Conservation (phyloP, 2,113 vertebrate species). For the Hystrix brachyura region DNA sequence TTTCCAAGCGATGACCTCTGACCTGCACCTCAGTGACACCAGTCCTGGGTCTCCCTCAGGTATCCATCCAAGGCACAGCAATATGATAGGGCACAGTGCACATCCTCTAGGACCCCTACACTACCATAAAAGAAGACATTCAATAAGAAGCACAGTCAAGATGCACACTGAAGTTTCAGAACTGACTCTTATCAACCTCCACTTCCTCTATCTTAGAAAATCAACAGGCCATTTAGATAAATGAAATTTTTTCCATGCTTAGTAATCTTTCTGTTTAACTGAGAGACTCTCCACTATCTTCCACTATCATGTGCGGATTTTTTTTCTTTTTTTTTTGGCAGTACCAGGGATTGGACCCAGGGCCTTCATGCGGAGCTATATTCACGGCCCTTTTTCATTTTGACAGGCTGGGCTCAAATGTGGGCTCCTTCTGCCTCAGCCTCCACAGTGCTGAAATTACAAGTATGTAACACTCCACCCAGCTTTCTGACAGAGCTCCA, state of each 20-base stretch:
- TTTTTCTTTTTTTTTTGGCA: neutral
- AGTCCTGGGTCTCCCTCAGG: neutral
- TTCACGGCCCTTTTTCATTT: neutral
- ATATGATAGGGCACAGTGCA: neutral
- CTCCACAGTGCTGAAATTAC: neutral
- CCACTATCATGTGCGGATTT: neutral
- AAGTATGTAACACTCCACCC: neutral
- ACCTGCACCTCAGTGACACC: neutral
- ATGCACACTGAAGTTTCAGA: neutral
- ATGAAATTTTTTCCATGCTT: neutral
- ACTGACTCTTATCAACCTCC: neutral
- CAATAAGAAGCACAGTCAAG: neutral
- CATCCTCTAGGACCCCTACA: neutral
- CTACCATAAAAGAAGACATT: neutral
- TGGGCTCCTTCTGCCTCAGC: neutral
- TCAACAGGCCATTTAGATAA: neutral
- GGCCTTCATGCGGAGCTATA: neutral
- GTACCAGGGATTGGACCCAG: neutral
- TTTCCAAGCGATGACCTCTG: neutral
- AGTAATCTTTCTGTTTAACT: neutral
- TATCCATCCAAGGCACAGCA: neutral
- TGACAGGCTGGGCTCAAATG: neutral
- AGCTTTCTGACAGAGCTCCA: neutral
- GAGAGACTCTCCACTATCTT: neutral
- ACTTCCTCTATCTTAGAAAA: neutral